Evolutionary conservation across 2,888 invertebrate genomes (phyloP), one percentile per base, ranked within the genome.

Genomic region (Drosophila pseudotalamancana): DNA sequence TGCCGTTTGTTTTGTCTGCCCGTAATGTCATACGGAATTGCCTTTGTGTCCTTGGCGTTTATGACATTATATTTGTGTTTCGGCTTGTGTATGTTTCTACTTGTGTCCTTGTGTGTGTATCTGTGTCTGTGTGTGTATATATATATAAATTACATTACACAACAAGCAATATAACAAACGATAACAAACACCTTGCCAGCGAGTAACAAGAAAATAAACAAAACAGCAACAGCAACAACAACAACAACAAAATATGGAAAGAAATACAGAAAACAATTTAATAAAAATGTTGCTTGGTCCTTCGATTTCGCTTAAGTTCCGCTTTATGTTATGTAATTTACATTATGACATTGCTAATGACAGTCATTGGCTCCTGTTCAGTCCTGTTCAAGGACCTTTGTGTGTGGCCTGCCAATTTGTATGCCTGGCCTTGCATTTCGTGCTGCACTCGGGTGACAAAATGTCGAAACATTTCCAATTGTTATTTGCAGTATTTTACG

Each of bases 161-260:
- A 86, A 86, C 81, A 83, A 84, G 83, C 81, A 83, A 83, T 84
- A 83, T 78, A 87, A 81, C 82, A 84, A 84, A 87, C 84, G 79
- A 84, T 86, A 81, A 84, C 79, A 87, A 82, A 84, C 82, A 84
- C 79, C 87, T 87, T 87, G 85, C 60, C 60, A 31, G 49, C 62
- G 34, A 53, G n/a, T n/a, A 42, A 50, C 16, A 32, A 60, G 21
- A 51, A 40, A 50, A 32, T 50, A 61, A 61, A 59, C 39, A 43
- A 37, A 61, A 46, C 18, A 18, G 51, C 45, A 5, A 9, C 6
- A 14, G 8, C 43, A 29, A 43, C 25, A 43, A 19, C 18, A 27
- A n/a, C 3, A 42, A 40, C 9, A 40, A 16, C n/a, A n/a, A 19
- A 19, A n/a, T 19, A 25, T 3, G 25, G 9, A 9, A 25, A 3